A percentile compares a stretch with the other conserved stretches of the same genome.
phyloP scores from a whole-genome alignment of 2,888 invertebrate species.

The Sesia apiformis region DNA sequence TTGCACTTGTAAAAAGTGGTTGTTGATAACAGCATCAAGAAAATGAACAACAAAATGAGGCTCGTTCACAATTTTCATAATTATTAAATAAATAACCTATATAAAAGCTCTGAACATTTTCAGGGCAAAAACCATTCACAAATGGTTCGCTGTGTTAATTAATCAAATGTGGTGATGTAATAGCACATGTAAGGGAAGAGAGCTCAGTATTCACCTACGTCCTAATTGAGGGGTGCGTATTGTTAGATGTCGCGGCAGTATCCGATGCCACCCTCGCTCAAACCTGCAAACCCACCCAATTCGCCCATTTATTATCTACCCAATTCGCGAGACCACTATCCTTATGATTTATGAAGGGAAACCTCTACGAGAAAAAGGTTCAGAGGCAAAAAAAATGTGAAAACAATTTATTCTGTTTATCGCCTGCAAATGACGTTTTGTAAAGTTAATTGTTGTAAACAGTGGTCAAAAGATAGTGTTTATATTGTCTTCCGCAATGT shows the following conservation, averaged over 20 bases:
- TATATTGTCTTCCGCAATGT: no score
- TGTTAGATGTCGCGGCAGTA: constrained; percentile 7
- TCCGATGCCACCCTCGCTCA: constrained; percentile 3
- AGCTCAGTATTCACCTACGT: not conserved
- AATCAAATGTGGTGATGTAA: not conserved
- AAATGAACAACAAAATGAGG: no score
- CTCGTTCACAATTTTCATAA: no score
- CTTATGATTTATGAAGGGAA: constrained; percentile 14
- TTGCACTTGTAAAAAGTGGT: not conserved
- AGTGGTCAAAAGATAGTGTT: no score
- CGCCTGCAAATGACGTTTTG: not conserved
- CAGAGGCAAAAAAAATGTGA: constrained; percentile 9
- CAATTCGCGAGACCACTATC: constrained; percentile 9
- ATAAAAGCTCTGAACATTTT: no score
- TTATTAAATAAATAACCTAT: no score
- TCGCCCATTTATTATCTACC: constrained; percentile 9
- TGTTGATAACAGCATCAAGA: no score
- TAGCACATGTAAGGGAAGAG: not conserved
- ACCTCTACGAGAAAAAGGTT: constrained; percentile 13
- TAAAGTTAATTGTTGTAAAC: no score
- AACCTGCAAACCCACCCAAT: constrained; percentile 3
- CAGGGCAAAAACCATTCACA: no score
- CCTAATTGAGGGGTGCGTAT: constrained; percentile 5
- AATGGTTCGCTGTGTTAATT: not conserved
- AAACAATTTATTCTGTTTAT: constrained; percentile 8